These are phyloP conservation scores for Erannis defoliaria DNA, from an alignment of 2,888 invertebrate species.

Conservation along the genomic window DNA sequence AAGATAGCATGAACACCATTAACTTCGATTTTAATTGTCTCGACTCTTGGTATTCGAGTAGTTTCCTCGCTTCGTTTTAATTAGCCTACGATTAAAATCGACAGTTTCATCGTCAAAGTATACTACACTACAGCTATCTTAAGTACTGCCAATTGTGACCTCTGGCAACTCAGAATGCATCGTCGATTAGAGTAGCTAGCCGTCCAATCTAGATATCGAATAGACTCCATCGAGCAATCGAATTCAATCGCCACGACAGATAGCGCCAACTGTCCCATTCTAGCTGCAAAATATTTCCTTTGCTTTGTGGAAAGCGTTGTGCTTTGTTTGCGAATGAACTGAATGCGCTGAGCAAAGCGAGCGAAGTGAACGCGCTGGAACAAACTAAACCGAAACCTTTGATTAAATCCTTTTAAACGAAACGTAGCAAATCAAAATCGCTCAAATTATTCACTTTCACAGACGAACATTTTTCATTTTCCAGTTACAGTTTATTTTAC, in stretches of 20 bases:
- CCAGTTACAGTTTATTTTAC: conserved; percentile 19
- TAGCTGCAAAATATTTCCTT: conserved; percentile 54
- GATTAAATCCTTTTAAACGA: conserved; percentile 21
- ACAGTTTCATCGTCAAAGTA: conserved; percentile 1
- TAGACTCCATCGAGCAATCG: conserved; percentile 67
- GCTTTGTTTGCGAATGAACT: conserved; percentile 40
- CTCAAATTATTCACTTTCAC: background rate
- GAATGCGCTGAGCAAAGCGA: conserved; percentile 9
- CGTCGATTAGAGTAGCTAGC: conserved; percentile 41
- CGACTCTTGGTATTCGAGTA: too few relatives aligned
- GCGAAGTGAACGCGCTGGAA: background rate
- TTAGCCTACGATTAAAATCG: background rate
- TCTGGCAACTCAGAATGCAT: conserved; percentile 9
- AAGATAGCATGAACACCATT: background rate
- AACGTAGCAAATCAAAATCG: background rate
- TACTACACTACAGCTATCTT: conserved; percentile 5
- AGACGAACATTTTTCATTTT: conserved; percentile 13
- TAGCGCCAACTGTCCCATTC: conserved; percentile 45
- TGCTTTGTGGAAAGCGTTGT: conserved; percentile 37
- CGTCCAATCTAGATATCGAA: conserved; percentile 64
- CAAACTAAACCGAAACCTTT: conserved; percentile 6
- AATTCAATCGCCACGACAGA: conserved; percentile 53
- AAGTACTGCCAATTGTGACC: conserved; percentile 12
- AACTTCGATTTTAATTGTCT: background rate
- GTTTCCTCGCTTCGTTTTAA: conserved; percentile 6